Base-by-base conservation (phyloP, 2,797 vertebrate genomes). In the Acridotheres tristis region DNA sequence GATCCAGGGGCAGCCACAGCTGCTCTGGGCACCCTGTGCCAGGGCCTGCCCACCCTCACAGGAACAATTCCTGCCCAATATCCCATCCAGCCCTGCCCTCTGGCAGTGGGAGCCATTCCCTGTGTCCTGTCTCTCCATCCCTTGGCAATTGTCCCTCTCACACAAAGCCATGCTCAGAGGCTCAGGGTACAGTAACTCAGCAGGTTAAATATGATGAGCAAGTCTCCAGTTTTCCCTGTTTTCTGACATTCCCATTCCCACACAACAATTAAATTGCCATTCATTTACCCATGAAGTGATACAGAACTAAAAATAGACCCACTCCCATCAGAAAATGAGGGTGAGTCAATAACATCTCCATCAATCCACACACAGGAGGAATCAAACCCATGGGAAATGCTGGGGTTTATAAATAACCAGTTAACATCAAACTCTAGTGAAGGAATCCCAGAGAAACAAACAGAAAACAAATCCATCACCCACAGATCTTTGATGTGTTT, bases 391-490 rank as follows among this genome's bases (percentile, higher is more conserved):
- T 36, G 43, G 77, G 47, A 62, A 32, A 79, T 10, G 23, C 45
- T 30, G 61, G 36, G 43, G 30, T 84, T 86, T 88, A 81, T 63
- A 95, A 94, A 93, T 55, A 91, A 74, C 47, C 54, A 29, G 26
- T 34, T 47, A 57, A 43, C 17, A 32, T 3, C 40, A 22, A 58
- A 54, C 50, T 75, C 69, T 5, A 45, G 45, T 7, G 55, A 76
- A 88, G 62, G 58, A 73, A 78, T 68, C 62, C 50, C 66, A 72
- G 58, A 61, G 69, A 95, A 90, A 86, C 79, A 91, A 83, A 82
- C 17, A 55, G 61, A 50, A 80, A 88, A 67, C 69, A 73, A 90
- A 88, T 50, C 77, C 71, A 91, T 75, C 88, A 78, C 20, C 43
- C 11, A 0, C 55, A 66, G 40, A 66, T 38, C 43, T 67, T 59